Conservation (phyloP, 1,140 invertebrate genomes). For the Episyrphus balteatus region DNA sequence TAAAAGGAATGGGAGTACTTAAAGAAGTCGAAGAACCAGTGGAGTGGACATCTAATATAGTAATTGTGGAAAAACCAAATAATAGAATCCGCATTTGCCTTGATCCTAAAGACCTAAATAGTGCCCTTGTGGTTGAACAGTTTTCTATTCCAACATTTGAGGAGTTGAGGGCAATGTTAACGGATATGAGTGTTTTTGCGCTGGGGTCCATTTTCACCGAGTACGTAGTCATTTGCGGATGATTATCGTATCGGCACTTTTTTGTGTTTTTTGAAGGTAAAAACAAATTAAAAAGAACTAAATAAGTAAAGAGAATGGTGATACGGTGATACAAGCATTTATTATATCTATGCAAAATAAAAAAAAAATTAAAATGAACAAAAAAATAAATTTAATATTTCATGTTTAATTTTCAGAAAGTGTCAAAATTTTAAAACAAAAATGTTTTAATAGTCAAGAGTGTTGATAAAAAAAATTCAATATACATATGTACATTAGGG, state of each 20-base stretch:
- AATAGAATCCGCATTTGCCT: slow-evolving; percentile 30
- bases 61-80: slow-evolving; percentile 33
- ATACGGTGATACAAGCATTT: slow-evolving; percentile 17
- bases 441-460: too few species aligned
- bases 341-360: too few species aligned
- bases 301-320: slow-evolving; percentile 10
- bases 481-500: too few species aligned
- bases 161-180: slow-evolving; percentile 11
- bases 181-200: slow-evolving; percentile 18
- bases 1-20: slow-evolving; percentile 17
- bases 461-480: too few species aligned
- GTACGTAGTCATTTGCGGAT: not conserved
- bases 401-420: too few species aligned
- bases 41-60: slow-evolving; percentile 34
- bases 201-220: too few species aligned
- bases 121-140: slow-evolving; percentile 5
- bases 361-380: too few species aligned
- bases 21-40: slow-evolving; percentile 19
- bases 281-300: too few species aligned
- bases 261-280: too few species aligned
- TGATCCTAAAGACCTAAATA: slow-evolving; percentile 32
- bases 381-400: too few species aligned
- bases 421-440: too few species aligned
- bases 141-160: slow-evolving; percentile 28
- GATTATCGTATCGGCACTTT: not conserved